Conservation (phyloP, 1,140 invertebrate species). For the Vollenhovia emeryi region DNA sequence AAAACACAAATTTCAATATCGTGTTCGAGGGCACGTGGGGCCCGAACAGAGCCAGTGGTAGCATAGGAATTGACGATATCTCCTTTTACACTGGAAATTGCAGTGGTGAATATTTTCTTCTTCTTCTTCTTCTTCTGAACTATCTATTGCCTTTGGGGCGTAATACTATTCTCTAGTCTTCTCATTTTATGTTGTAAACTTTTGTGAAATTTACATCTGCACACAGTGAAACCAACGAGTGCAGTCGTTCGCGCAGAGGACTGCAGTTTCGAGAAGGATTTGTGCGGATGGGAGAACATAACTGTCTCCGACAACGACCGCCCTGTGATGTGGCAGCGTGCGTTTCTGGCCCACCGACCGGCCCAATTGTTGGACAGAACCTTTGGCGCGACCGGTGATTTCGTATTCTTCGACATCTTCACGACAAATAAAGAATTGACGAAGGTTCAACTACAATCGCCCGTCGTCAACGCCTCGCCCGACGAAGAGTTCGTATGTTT, state of each 20-base stretch:
- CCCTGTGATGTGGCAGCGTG: conserved; percentile 87
- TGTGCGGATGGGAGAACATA: conserved; percentile 88
- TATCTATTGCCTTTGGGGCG: neutral
- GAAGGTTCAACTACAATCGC: conserved; percentile 85
- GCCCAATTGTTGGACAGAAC: conserved; percentile 89
- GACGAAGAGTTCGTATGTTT: conserved; percentile 86
- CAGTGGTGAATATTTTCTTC: conserved; percentile 83
- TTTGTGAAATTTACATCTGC: too few species aligned
- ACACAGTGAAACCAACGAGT: conserved; percentile 86
- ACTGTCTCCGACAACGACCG: conserved; percentile 83
- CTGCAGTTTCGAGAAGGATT: conserved; percentile 88
- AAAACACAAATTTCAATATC: conserved; percentile 85
- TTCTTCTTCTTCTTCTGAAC: neutral
- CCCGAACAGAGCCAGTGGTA: conserved; percentile 87
- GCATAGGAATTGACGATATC: conserved; percentile 89
- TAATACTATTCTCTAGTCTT: neutral
- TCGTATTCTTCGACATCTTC: conserved; percentile 90
- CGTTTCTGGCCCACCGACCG: conserved; percentile 87
- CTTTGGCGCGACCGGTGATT: conserved; percentile 88
- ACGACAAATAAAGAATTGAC: conserved; percentile 85
- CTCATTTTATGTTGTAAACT: neutral
- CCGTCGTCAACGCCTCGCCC: conserved; percentile 78
- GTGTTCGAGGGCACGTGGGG: conserved; percentile 89
- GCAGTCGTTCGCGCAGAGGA: conserved; percentile 86
- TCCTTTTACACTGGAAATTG: conserved; percentile 88